Percentiles rank a stretch among this genome's conserved stretches.
Conservation (phyloP, 1,140 invertebrate genomes). For the Euwallacea similis region DNA sequence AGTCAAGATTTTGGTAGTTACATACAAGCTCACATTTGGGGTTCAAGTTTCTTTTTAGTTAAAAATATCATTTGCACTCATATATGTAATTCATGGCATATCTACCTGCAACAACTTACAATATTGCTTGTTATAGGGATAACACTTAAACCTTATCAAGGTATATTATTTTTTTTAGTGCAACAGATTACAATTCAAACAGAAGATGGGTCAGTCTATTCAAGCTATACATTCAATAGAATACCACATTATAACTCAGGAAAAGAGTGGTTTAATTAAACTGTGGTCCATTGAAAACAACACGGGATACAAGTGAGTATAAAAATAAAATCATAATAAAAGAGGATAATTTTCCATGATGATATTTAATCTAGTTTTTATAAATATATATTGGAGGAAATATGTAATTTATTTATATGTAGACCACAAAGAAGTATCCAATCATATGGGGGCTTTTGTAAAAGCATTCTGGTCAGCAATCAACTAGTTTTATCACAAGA, state of each 20-base stretch:
- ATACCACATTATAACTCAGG: constrained; percentile 65
- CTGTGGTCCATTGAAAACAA: constrained; percentile 64
- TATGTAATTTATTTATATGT: constrained; percentile 40
- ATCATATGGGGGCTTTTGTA: constrained; percentile 68
- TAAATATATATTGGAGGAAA: no score
- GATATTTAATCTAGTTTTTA: no score
- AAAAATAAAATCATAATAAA: background rate
- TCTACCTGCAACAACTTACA: no score
- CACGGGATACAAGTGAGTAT: constrained; percentile 30
- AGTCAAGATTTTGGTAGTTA: no score
- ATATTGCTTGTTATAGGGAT: no score
- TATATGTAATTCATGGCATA: no score
- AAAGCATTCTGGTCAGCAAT: constrained; percentile 61
- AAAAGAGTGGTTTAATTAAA: constrained; percentile 69
- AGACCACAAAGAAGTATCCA: constrained; percentile 60
- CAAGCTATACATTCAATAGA: constrained; percentile 60
- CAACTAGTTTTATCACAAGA: constrained; percentile 62
- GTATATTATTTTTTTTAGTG: constrained; percentile 57
- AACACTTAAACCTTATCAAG: no score
- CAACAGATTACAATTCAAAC: constrained; percentile 62
- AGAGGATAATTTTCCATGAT: constrained; percentile 47
- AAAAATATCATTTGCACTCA: no score
- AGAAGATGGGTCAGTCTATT: constrained; percentile 60
- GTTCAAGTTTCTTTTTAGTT: no score
- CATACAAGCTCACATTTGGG: no score